A percentile compares a stretch with the other conserved stretches of the same genome.
Conservation (phyloP, 2,888 invertebrate species). For the Perithous albicinctus region DNA sequence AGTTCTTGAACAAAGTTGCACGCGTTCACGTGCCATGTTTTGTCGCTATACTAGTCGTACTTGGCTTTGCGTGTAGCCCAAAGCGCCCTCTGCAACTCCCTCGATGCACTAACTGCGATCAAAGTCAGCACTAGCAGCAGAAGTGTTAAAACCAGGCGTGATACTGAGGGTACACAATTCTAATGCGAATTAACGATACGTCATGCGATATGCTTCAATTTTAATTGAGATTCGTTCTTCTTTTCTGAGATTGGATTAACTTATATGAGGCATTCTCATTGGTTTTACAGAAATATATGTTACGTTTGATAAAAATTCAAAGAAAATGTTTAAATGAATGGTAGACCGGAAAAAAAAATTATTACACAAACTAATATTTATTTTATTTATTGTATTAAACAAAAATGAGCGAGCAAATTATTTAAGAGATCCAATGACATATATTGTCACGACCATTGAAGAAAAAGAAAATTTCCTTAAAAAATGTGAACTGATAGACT, state of each 20-base stretch:
- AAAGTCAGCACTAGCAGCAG: conserved; percentile 44
- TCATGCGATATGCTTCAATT: conserved; percentile 60
- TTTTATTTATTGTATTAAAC: no score
- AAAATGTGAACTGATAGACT: no score
- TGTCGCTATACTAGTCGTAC: conserved; percentile 60
- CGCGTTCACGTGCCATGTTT: neutral
- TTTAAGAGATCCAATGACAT: no score
- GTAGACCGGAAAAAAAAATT: no score
- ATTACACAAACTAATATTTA: no score
- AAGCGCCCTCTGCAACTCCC: neutral
- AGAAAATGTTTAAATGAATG: no score
- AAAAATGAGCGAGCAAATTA: no score
- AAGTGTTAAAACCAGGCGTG: conserved; percentile 75
- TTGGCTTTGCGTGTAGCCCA: conserved; percentile 70
- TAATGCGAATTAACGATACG: conserved; percentile 51
- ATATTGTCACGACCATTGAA: no score
- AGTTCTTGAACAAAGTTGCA: conserved; percentile 21
- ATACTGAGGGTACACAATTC: conserved; percentile 56
- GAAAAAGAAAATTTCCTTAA: no score
- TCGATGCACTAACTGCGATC: conserved; percentile 58
- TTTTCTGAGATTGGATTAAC: neutral
- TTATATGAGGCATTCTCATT: neutral
- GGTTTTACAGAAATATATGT: no score
- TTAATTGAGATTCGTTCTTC: conserved; percentile 34
- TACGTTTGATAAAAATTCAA: no score